phyloP scores from a whole-genome alignment of 2,888 invertebrate genomes.

The Eristalinus aeneus region DNA sequence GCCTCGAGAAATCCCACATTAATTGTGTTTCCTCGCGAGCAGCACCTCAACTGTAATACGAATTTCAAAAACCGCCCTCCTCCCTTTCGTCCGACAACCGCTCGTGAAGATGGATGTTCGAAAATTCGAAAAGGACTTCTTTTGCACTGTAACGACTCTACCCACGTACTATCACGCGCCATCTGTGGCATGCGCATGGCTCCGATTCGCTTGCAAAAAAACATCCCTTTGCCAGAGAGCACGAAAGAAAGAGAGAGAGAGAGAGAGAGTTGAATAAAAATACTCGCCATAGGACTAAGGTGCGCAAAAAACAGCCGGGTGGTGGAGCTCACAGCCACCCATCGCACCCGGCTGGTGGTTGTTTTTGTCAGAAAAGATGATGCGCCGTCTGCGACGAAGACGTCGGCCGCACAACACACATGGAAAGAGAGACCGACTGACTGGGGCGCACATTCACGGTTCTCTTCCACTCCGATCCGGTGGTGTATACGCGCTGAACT shows the following conservation, averaged over 20 bases:
- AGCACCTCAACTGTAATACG: background rate
- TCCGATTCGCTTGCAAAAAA: background rate
- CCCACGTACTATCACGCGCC: background rate
- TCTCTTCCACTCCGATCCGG: slow-evolving; percentile 48
- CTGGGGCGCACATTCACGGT: slow-evolving; percentile 43
- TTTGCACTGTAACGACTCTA: background rate
- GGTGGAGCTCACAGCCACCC: slow-evolving; percentile 19
- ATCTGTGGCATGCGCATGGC: background rate
- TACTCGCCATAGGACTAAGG: background rate
- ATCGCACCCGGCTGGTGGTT: background rate
- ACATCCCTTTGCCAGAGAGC: background rate
- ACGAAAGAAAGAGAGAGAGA: too few species aligned
- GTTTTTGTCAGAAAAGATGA: slow-evolving; percentile 26
- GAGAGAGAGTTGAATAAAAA: background rate
- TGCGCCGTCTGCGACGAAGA: slow-evolving; percentile 18
- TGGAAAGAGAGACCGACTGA: background rate
- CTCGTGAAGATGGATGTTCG: background rate
- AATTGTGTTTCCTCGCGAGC: slow-evolving; percentile 5
- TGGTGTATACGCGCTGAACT: slow-evolving; percentile 30
- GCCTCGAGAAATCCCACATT: background rate
- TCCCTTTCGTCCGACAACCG: background rate
- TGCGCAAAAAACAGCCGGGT: slow-evolving; percentile 3
- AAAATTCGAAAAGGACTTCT: background rate
- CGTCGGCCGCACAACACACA: background rate
- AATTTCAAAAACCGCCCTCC: background rate